phyloP scores from a whole-genome alignment of 2,113 vertebrate species.

The Glaucidium brasilianum region DNA sequence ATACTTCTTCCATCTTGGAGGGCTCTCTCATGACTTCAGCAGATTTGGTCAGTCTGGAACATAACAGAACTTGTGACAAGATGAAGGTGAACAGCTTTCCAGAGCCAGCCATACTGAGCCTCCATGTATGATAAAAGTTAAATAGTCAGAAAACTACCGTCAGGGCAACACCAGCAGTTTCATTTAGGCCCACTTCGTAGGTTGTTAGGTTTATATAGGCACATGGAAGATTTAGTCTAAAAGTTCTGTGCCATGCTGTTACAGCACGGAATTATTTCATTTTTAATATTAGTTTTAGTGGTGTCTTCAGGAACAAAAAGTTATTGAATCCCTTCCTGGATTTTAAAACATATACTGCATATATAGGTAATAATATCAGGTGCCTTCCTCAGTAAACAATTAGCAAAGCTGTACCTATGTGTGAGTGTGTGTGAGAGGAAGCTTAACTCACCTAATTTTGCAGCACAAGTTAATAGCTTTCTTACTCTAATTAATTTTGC shows the following conservation, averaged over 20 bases:
- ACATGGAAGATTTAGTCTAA: neutral
- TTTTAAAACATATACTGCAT: neutral
- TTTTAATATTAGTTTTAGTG: neutral
- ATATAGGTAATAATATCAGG: neutral
- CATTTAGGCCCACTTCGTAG: neutral
- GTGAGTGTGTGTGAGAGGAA: neutral
- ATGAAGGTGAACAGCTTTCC: neutral
- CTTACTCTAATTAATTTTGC: conserved; percentile 50
- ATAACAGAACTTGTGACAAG: neutral
- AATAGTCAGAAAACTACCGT: neutral
- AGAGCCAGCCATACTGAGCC: neutral
- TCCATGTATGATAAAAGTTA: neutral
- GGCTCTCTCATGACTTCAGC: neutral
- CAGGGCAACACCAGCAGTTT: neutral
- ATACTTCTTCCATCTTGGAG: neutral
- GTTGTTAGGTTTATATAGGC: neutral
- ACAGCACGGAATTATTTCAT: neutral
- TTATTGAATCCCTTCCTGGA: neutral
- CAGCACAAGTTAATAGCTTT: conserved; percentile 24
- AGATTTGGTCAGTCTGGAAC: neutral
- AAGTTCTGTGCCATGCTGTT: neutral
- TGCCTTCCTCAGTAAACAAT: conserved; percentile 13
- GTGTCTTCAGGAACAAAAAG: neutral
- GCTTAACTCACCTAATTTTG: conserved; percentile 39
- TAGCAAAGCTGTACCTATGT: conserved; percentile 5